phyloP scores from a whole-genome alignment of 2,888 invertebrate genomes.

The Watsonalla binaria region DNA sequence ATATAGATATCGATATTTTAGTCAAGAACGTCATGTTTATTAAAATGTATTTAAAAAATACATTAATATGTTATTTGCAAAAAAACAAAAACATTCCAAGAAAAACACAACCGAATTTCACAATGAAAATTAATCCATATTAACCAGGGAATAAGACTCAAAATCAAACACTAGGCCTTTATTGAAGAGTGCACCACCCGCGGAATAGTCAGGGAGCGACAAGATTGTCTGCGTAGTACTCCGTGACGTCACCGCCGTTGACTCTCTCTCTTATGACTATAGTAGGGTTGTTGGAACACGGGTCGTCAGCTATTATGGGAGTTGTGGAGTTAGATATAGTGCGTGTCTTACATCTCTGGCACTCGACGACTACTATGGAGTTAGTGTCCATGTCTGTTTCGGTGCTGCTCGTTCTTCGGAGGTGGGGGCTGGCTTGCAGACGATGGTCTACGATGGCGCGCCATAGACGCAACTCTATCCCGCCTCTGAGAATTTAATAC shows the following conservation, averaged over 20 bases:
- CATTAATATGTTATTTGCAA: too few relatives aligned
- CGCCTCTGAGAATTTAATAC: constrained; percentile 79
- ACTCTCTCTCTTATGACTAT: constrained; percentile 55
- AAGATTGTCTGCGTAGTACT: constrained; percentile 50
- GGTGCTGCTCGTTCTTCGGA: constrained; percentile 62
- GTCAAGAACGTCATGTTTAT: too few relatives aligned
- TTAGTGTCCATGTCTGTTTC: constrained; percentile 69
- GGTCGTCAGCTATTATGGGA: not conserved
- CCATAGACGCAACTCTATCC: constrained; percentile 92
- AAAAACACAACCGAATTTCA: too few relatives aligned
- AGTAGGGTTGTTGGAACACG: constrained; percentile 56
- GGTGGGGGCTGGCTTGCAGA: constrained; percentile 35
- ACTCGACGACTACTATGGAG: constrained; percentile 69
- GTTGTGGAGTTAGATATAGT: constrained; percentile 34
- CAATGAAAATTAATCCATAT: not conserved
- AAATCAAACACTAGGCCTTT: constrained; percentile 15
- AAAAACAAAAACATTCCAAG: too few relatives aligned
- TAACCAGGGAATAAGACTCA: constrained; percentile 1
- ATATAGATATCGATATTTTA: not conserved
- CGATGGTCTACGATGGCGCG: constrained; percentile 85
- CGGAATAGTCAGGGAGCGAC: constrained; percentile 69
- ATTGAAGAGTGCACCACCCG: constrained; percentile 77
- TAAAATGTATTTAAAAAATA: too few relatives aligned
- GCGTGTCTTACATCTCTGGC: constrained; percentile 53
- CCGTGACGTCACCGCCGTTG: constrained; percentile 51